These are phyloP conservation scores for Pomatostomus ruficeps DNA, from an alignment of 2,113 vertebrate species.

Conservation along the genomic window DNA sequence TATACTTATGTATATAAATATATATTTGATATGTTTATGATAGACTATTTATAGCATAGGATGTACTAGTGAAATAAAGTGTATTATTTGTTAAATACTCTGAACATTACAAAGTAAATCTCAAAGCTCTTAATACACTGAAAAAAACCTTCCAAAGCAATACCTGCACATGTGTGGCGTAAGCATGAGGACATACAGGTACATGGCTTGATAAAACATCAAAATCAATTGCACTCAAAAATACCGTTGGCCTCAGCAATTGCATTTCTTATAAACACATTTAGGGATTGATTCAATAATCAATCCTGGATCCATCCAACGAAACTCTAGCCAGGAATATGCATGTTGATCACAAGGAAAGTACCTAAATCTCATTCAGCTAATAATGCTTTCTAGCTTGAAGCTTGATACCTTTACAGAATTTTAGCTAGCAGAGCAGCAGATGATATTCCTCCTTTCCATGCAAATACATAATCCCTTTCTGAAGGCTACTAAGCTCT, in stretches of 20 bases:
- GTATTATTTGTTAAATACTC: neutral
- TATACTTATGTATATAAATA: neutral
- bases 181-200: neutral
- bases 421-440: neutral
- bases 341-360: neutral
- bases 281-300: neutral
- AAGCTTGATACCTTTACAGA: neutral
- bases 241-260: neutral
- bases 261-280: neutral
- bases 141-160: neutral
- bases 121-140: neutral
- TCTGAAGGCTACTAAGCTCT: slow-evolving; percentile 36
- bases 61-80: neutral
- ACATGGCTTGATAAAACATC: neutral
- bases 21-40: neutral
- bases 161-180: neutral
- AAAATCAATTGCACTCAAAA: neutral
- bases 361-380: neutral
- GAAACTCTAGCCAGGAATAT: neutral
- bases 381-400: neutral
- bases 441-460: neutral
- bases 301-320: neutral
- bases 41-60: neutral
- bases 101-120: neutral
- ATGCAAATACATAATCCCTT: slow-evolving; percentile 43